These are phyloP conservation scores for Nomada fabriciana DNA, from an alignment of 2,888 invertebrate species.

Conservation along the genomic window DNA sequence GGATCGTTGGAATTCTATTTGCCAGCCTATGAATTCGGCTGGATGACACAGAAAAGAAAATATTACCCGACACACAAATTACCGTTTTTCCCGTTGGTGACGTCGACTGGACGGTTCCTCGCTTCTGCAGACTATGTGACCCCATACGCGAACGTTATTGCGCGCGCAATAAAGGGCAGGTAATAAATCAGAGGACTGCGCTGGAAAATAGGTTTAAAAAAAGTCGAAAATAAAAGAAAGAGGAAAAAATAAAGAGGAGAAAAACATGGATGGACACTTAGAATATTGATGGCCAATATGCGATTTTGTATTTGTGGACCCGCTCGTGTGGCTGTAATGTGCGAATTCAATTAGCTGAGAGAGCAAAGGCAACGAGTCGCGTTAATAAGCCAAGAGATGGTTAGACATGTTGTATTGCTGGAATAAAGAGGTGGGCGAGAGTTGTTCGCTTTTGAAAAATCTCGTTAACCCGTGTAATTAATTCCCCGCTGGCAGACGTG, in stretches of 20 bases:
- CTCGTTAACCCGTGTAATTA: slow-evolving; percentile 69
- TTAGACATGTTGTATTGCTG: slow-evolving; percentile 56
- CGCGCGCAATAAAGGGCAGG: slow-evolving; percentile 28
- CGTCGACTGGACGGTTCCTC: not conserved
- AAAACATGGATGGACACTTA: not conserved
- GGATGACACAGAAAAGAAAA: slow-evolving; percentile 16
- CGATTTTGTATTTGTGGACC: slow-evolving; percentile 60
- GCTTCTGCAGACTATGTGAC: not conserved
- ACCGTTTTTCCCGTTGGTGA: not conserved
- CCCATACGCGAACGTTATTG: not conserved
- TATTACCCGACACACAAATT: slow-evolving; percentile 16
- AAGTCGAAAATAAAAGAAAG: not conserved
- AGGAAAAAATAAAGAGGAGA: too few relatives aligned
- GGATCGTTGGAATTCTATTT: slow-evolving; percentile 7
- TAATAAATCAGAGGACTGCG: slow-evolving; percentile 5
- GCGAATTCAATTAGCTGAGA: slow-evolving; percentile 62
- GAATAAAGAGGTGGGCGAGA: not conserved
- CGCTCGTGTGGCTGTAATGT: slow-evolving; percentile 44
- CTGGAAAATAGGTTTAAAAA: not conserved
- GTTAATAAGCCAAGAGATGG: slow-evolving; percentile 67
- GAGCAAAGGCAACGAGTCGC: slow-evolving; percentile 45
- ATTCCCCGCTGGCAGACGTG: slow-evolving; percentile 48
- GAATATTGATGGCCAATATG: slow-evolving; percentile 43
- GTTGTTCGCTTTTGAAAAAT: slow-evolving; percentile 55
- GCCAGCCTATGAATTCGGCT: slow-evolving; percentile 12